Conservation (phyloP, 2,888 invertebrate species). For the Elysia crispata region DNA sequence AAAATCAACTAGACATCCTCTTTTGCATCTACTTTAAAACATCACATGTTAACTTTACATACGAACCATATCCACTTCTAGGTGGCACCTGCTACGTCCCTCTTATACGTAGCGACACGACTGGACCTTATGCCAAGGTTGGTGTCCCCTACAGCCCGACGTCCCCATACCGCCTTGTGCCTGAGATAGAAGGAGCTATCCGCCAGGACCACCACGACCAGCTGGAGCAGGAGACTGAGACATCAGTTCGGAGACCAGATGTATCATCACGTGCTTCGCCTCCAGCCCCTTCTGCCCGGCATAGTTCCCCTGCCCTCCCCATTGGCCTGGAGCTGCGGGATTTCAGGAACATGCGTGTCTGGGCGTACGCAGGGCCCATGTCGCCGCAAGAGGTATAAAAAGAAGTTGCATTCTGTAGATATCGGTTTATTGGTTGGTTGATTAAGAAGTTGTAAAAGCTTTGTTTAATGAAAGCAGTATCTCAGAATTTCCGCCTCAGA, state of each 20-base stretch:
- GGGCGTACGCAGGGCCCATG: conserved; percentile 95
- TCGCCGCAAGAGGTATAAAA: conserved; percentile 79
- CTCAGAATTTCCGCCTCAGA: too few species aligned
- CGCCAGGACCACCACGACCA: neutral
- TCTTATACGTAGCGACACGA: conserved; percentile 43
- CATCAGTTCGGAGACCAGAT: neutral
- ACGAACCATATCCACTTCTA: neutral
- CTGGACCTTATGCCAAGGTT: conserved; percentile 43
- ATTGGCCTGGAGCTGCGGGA: conserved; percentile 20
- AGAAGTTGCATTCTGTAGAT: too few species aligned
- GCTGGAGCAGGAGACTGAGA: neutral
- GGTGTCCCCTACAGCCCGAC: conserved; percentile 39
- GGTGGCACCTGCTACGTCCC: conserved; percentile 43
- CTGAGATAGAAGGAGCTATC: conserved; percentile 41
- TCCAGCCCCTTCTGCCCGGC: neutral
- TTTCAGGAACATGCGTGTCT: conserved; percentile 44
- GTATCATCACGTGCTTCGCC: too few species aligned
- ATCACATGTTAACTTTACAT: too few species aligned
- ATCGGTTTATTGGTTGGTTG: too few species aligned
- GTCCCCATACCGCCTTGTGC: conserved; percentile 35
- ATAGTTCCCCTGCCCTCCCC: neutral
- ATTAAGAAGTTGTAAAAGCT: too few species aligned
- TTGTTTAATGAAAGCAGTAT: too few species aligned
- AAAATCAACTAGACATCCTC: too few species aligned
- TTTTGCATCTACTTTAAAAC: too few species aligned